Evolutionary conservation across 2,888 invertebrate species (phyloP).

Genomic region (Aromia moschata): DNA sequence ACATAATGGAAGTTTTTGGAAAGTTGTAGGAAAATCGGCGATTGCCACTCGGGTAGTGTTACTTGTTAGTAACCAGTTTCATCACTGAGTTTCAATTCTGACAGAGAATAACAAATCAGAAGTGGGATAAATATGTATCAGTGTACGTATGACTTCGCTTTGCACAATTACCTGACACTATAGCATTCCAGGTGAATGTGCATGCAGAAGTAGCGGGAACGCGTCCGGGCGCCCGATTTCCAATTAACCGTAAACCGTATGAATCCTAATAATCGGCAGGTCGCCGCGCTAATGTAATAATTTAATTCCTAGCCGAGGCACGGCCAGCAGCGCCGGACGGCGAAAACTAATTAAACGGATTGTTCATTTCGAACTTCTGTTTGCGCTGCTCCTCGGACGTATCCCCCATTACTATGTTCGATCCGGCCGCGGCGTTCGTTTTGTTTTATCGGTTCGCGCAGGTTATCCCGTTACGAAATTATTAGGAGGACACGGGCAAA

Average conservation of each 20-base stretch:
- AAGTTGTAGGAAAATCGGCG: too few relatives aligned
- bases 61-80: too few relatives aligned
- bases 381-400: slow-evolving; percentile 2
- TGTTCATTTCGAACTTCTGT: slow-evolving; percentile 37
- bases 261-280: slow-evolving; percentile 27
- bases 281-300: slow-evolving; percentile 36
- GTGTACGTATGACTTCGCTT: neutral
- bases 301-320: slow-evolving; percentile 38
- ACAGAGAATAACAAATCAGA: too few relatives aligned
- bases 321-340: slow-evolving; percentile 27
- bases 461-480: slow-evolving; percentile 10
- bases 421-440: slow-evolving; percentile 8
- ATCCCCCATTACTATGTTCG: slow-evolving; percentile 14
- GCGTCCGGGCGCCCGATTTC: slow-evolving; percentile 30
- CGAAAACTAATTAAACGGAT: slow-evolving; percentile 43
- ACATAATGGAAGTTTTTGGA: too few relatives aligned
- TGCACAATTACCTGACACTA: neutral
- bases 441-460: slow-evolving; percentile 1
- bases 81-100: too few relatives aligned
- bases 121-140: too few relatives aligned
- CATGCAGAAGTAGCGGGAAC: slow-evolving; percentile 9
- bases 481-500: slow-evolving; percentile 13
- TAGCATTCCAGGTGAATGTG: slow-evolving; percentile 1
- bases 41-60: too few relatives aligned
- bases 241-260: slow-evolving; percentile 37